phyloP scores from a whole-genome alignment of 1,140 invertebrate genomes.

The Stegodyphus dumicola region DNA sequence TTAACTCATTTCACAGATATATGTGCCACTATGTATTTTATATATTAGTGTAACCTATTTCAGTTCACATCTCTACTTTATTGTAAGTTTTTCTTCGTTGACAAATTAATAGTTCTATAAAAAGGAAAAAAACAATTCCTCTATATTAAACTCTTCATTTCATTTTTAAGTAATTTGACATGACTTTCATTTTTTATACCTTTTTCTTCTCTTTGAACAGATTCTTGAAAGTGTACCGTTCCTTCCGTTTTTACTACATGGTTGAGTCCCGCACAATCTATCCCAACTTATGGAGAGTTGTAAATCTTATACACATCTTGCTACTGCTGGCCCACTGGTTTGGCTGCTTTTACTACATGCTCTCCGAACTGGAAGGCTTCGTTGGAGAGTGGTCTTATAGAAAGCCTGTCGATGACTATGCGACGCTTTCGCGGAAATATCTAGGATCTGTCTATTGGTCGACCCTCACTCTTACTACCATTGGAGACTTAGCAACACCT shows the following conservation, averaged over 20 bases:
- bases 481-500: slow-evolving; percentile 92
- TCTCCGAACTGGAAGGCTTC: slow-evolving; percentile 92
- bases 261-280: slow-evolving; percentile 94
- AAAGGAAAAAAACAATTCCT: neutral
- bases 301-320: slow-evolving; percentile 94
- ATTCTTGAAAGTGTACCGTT: slow-evolving; percentile 83
- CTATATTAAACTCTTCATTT: neutral
- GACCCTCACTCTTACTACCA: slow-evolving; percentile 95
- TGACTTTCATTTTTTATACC: neutral
- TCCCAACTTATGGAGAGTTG: slow-evolving; percentile 95
- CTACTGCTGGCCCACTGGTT: slow-evolving; percentile 97
- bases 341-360: slow-evolving; percentile 94
- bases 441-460: slow-evolving; percentile 96
- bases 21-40: too few species aligned
- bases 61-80: too few species aligned
- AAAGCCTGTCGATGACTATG: slow-evolving; percentile 75
- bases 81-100: too few species aligned
- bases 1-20: too few species aligned
- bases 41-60: too few species aligned
- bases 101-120: neutral
- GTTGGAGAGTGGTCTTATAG: slow-evolving; percentile 90
- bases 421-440: slow-evolving; percentile 89
- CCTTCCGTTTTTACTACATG: slow-evolving; percentile 94
- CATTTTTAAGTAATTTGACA: neutral
- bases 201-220: slow-evolving; percentile 64